Base-by-base conservation (phyloP, 2,888 invertebrate genomes). In the Epinotia ramella region DNA sequence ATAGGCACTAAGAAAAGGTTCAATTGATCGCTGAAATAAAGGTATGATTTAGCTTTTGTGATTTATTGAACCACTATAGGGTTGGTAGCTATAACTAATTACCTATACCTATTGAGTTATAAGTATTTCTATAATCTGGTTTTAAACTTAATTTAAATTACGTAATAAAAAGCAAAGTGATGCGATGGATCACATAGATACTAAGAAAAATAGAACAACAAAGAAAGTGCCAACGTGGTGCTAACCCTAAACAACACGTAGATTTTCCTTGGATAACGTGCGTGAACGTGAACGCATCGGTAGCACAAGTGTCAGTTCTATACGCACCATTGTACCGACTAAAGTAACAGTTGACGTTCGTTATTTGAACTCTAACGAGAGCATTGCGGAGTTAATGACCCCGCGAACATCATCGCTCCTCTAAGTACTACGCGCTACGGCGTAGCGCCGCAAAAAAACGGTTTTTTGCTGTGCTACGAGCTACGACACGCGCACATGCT, bases 341-440 rank as follows among this genome's bases (percentile, higher is more conserved):
- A 40, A 40, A 9, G 18, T 67, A 56, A 64, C 64, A 66, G 65
- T 65, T 53, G 73, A 63, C 57, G 44, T 46, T 60, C 33, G 20
- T 56, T 53, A 56, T n/a, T 60, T 44, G 24, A 24, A 64, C 56
- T 57, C 40, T 64, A 64, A 65, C 49, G 67, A 67, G 53, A 53
- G 49, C 63, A 65, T 20, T 53, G 33, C 63, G 63, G n/a, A 60
- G 69, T 59, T 64, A 59, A 70, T 65, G 70, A 70, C 69, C 69
- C 33, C 57, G 70, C 63, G 68, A 63, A 60, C 46, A 57, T 57
- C 49, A 62, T 56, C 60, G 67, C 62, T 66, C 28, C 64, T 73
- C n/a, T 63, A 7, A 63, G 28, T 12, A 69, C 69, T 74, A 74
- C 69, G 69, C 20, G 60, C 65, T 75, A 75, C 74, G 74, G n/a